These are phyloP conservation scores for Sapajus apella DNA, from an alignment of 2,113 vertebrate species.

Conservation along the genomic window DNA sequence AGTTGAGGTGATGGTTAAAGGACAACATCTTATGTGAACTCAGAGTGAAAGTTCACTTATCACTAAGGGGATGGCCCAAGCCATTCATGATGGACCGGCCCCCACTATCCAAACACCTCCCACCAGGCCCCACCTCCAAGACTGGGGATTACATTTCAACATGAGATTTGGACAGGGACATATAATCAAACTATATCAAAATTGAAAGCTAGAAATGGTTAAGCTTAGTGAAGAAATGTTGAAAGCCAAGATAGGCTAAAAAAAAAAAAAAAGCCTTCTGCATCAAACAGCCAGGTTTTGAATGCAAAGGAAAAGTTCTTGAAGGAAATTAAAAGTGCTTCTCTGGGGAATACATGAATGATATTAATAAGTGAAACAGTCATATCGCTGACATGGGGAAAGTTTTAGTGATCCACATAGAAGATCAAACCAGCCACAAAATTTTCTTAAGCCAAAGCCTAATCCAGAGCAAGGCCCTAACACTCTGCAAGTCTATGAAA, in stretches of 20 bases:
- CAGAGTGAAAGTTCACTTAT: no score
- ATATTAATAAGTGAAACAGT: neutral
- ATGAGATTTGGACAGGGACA: no score
- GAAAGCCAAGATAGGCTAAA: neutral
- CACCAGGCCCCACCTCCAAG: no score
- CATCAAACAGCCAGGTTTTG: neutral
- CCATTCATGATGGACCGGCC: no score
- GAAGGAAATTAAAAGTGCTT: neutral
- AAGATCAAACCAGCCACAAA: neutral
- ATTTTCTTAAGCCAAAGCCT: neutral
- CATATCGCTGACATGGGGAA: neutral
- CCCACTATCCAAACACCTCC: no score
- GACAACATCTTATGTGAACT: no score
- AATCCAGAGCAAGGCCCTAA: neutral
- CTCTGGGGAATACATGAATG: neutral
- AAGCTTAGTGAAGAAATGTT: neutral
- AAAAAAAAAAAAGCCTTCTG: neutral
- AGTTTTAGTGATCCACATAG: neutral
- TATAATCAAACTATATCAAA: no score
- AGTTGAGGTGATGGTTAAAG: no score
- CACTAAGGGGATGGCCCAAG: no score
- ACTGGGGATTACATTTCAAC: no score
- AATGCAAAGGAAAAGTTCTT: neutral
- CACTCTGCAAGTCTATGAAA: neutral
- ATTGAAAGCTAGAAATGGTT: neutral